Conservation (phyloP, 2,888 invertebrate genomes). For the Cataglyphis livida region DNA sequence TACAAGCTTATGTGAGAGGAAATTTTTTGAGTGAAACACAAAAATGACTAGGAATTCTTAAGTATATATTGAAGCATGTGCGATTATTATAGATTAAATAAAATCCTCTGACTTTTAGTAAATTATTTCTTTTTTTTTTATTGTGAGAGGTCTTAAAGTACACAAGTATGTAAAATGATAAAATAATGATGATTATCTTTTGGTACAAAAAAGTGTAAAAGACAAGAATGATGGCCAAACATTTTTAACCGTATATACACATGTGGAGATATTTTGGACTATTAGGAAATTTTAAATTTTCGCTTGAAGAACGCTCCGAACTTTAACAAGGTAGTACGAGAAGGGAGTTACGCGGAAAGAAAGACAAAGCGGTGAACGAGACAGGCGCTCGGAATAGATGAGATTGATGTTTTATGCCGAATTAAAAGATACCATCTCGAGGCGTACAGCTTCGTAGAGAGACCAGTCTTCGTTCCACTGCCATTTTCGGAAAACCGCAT, state of each 20-base stretch:
- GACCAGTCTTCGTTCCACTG: constrained; percentile 82
- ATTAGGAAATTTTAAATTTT: not conserved
- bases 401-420: constrained; percentile 69
- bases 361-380: constrained; percentile 19
- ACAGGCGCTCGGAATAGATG: constrained; percentile 31
- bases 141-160: no score
- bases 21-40: no score
- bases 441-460: constrained; percentile 64
- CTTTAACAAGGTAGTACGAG: not conserved
- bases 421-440: constrained; percentile 74
- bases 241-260: not conserved
- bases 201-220: not conserved
- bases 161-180: no score
- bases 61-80: no score
- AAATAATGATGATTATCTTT: no score
- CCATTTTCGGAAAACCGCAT: constrained; percentile 79
- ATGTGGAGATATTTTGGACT: not conserved
- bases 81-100: no score
- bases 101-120: no score
- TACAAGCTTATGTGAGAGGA: no score
- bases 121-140: no score
- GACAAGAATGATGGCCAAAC: not conserved
- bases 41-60: no score
- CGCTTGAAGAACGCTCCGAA: not conserved
- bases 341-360: constrained; percentile 1